A percentile compares a stretch with the other conserved stretches of the same genome.
These are phyloP conservation scores for Lycaena phlaeas DNA, from an alignment of 2,888 invertebrate genomes.

Conservation along the genomic window DNA sequence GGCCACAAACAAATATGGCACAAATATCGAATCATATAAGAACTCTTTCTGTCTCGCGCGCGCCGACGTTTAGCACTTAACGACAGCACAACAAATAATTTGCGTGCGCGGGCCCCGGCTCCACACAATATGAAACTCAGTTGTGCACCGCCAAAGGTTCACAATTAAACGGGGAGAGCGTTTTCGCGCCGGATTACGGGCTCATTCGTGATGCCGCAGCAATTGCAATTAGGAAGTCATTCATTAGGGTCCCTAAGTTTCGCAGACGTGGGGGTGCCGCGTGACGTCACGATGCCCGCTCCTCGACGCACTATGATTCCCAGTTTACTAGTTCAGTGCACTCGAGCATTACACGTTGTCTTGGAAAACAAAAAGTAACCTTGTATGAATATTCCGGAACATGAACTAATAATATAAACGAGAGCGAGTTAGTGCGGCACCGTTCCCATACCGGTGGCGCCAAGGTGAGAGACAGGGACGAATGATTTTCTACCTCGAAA, in stretches of 20 bases:
- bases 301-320: slow-evolving; percentile 28
- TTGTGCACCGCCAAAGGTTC: slow-evolving; percentile 54
- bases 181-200: slow-evolving; percentile 61
- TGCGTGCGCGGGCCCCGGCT: slow-evolving; percentile 47
- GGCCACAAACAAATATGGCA: slow-evolving; percentile 23
- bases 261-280: slow-evolving; percentile 70
- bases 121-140: slow-evolving; percentile 61
- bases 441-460: slow-evolving; percentile 55
- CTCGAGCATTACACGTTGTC: slow-evolving; percentile 24
- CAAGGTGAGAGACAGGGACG: slow-evolving; percentile 58
- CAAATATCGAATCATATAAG: slow-evolving; percentile 34
- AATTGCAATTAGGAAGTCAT: slow-evolving; percentile 73
- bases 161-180: slow-evolving; percentile 51
- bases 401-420: slow-evolving; percentile 51
- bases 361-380: slow-evolving; percentile 47
- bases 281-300: slow-evolving; percentile 58
- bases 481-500: slow-evolving; percentile 54
- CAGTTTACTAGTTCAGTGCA: slow-evolving; percentile 34
- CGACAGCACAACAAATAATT: slow-evolving; percentile 33
- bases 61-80: slow-evolving; percentile 32
- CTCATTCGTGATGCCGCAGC: slow-evolving; percentile 63
- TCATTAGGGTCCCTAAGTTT: slow-evolving; percentile 73
- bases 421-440: slow-evolving; percentile 43
- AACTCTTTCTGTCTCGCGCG: slow-evolving; percentile 30
- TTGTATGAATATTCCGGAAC: slow-evolving; percentile 49